phyloP scores from a whole-genome alignment of 2,113 vertebrate species.

The Oenanthe oenanthe region DNA sequence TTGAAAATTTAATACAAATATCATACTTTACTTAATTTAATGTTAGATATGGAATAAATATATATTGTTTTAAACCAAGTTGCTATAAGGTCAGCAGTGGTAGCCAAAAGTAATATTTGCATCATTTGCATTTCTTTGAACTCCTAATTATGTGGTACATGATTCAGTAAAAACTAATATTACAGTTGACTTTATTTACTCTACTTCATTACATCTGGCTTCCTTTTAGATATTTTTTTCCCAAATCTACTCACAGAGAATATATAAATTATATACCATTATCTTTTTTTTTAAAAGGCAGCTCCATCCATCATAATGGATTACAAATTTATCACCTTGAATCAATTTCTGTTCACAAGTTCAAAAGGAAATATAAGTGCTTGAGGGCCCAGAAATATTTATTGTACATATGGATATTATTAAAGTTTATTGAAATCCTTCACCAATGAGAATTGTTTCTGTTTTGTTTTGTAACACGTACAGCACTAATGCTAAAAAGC shows the following conservation, averaged over 20 bases:
- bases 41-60: slow-evolving; percentile 65
- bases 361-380: slow-evolving; percentile 89
- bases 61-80: slow-evolving; percentile 78
- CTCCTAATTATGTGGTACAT: slow-evolving; percentile 62
- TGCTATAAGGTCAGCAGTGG: slow-evolving; percentile 23
- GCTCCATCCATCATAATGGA: slow-evolving; percentile 91
- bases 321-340: slow-evolving; percentile 96
- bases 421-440: slow-evolving; percentile 75
- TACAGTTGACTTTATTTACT: slow-evolving; percentile 70
- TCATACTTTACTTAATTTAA: slow-evolving; percentile 82
- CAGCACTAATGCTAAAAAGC: neutral
- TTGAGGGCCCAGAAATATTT: slow-evolving; percentile 87
- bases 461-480: slow-evolving; percentile 35
- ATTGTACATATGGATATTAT: slow-evolving; percentile 89
- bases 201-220: slow-evolving; percentile 49
- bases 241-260: slow-evolving; percentile 67
- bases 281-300: slow-evolving; percentile 77
- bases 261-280: slow-evolving; percentile 77
- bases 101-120: neutral
- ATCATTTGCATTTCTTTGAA: slow-evolving; percentile 58
- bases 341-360: slow-evolving; percentile 95
- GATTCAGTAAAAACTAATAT: slow-evolving; percentile 71
- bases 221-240: slow-evolving; percentile 59
- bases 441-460: slow-evolving; percentile 51
- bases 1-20: slow-evolving; percentile 75